A percentile compares a stretch with the other conserved stretches of the same genome.
phyloP scores from a whole-genome alignment of 1,140 invertebrate species.

The Lepidurus arcticus region DNA sequence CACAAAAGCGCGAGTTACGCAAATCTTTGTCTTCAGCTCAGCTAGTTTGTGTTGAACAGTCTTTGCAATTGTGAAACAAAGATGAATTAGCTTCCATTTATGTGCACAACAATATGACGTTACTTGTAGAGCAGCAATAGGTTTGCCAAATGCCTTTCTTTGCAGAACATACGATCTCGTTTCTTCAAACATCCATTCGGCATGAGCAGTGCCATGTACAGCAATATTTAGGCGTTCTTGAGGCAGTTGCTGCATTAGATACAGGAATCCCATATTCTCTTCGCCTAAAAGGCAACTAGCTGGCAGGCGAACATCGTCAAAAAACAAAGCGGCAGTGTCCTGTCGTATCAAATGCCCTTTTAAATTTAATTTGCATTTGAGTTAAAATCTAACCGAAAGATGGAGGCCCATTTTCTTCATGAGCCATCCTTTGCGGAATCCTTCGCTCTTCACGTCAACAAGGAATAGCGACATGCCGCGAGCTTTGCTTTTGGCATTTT shows the following conservation, averaged over 20 bases:
- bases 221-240: slow-evolving; percentile 49
- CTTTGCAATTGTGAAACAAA: slow-evolving; percentile 37
- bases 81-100: not conserved
- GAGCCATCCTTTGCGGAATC: slow-evolving; percentile 48
- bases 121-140: slow-evolving; percentile 47
- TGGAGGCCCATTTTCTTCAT: slow-evolving; percentile 50
- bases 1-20: slow-evolving; percentile 46
- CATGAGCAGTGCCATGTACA: slow-evolving; percentile 42
- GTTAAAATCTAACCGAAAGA: slow-evolving; percentile 41
- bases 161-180: slow-evolving; percentile 47
- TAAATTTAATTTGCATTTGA: slow-evolving; percentile 23
- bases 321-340: slow-evolving; percentile 51
- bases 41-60: slow-evolving; percentile 50
- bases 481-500: slow-evolving; percentile 45
- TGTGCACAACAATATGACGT: not conserved
- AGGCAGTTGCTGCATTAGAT: slow-evolving; percentile 50
- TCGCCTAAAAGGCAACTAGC: slow-evolving; percentile 46
- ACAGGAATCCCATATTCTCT: slow-evolving; percentile 49
- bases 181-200: slow-evolving; percentile 51
- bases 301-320: slow-evolving; percentile 50
- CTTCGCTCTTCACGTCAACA: slow-evolving; percentile 48
- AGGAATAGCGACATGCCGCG: slow-evolving; percentile 50
- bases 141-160: slow-evolving; percentile 50
- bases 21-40: slow-evolving; percentile 49
- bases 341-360: slow-evolving; percentile 36